Base-by-base conservation (phyloP, 1,140 invertebrate genomes). In the Condylostylus longicornis region DNA sequence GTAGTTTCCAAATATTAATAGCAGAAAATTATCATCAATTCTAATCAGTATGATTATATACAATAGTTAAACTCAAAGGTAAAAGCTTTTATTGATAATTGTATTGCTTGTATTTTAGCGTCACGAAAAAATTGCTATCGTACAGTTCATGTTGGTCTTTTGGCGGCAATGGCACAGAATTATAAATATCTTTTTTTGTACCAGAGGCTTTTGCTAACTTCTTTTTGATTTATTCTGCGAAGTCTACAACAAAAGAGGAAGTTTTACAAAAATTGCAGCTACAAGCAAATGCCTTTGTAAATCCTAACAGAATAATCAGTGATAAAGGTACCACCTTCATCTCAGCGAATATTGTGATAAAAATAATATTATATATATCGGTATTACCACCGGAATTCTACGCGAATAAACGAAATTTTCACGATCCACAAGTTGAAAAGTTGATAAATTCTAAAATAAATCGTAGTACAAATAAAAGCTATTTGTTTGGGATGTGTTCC, bases 31-130 rank as follows among this genome's bases (percentile, higher is more conserved):
- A 2, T 47, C 54, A 42, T 53, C 56, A 13, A 19, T 53, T 4
- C 48, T 65, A 2, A 44, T 14, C 47, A 49, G 44, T 53, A 66
- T 7, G 65, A 52, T 45, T 64, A 42, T 31, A 54, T 66, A 22
- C 37, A 49, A 5, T 51, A 61, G 5, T 8, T 64, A 23, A 25
- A 41, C 22, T 35, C 41, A 3, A 63, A 58, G 31, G 48, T 62
- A 5, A 41, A 51, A 37, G 41, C 47, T 19, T 15, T 50, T 4
- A 48, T 64, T 6, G 9, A 30, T 0, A 53, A 48, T 23, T 63
- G 61, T 38, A 33, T 62, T 5, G 28, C 37, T n/a, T 61, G 60
- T 30, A 43, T 62, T 22, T 34, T 58, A 9, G 35, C 33, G 8
- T 37, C 37, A 25, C 31, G 39, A 21, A 59, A 57, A 15, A 33